Evolutionary conservation across 2,888 invertebrate species (phyloP), one percentile per base, ranked within the genome.

Genomic region (Peribatodes rhomboidaria): DNA sequence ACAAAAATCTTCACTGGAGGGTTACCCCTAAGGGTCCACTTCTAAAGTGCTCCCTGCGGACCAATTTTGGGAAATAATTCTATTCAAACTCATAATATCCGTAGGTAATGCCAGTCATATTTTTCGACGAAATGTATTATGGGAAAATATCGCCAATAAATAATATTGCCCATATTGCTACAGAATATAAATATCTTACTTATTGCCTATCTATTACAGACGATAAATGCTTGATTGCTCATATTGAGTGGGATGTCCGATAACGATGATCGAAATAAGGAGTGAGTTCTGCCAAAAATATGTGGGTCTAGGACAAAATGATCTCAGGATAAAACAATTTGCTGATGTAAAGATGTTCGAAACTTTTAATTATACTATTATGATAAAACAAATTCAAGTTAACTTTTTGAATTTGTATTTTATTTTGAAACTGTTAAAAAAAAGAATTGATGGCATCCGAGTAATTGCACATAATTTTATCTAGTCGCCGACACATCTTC

Each of bases 171-270:
- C 10, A 39, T 60, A 60, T 60, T 65, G 50, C 56, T 22, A 42
- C 27, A 27, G 14, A 46, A 33, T 46, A 31, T 46, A 47, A 57
- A 47, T 57, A 58, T 55, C 27, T 20, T 61, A 66, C 27, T 20
- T 61, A 66, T 58, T 54, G 69, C 52, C 46, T 39, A 54, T 62
- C 47, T 67, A 57, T 62, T 57, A 52, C 50, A 16, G 55, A 18
- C 49, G 55, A 59, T 64, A 53, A 64, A 54, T 54, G 53, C 54
- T 64, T 49, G 22, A 59, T 64, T 50, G 49, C 22, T 65, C 31
- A 27, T 44, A 44, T 55, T 49, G 55, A 55, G 39, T 50, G 37
- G 44, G 60, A 35, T 47, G 58, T 35, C 16, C 31, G 16, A 49
- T 41, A 54, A 54, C 44, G 47, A 35, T 58, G 55, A 64, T 59